These are phyloP conservation scores for Philereme transversata DNA, from an alignment of 2,888 invertebrate genomes.

Conservation along the genomic window DNA sequence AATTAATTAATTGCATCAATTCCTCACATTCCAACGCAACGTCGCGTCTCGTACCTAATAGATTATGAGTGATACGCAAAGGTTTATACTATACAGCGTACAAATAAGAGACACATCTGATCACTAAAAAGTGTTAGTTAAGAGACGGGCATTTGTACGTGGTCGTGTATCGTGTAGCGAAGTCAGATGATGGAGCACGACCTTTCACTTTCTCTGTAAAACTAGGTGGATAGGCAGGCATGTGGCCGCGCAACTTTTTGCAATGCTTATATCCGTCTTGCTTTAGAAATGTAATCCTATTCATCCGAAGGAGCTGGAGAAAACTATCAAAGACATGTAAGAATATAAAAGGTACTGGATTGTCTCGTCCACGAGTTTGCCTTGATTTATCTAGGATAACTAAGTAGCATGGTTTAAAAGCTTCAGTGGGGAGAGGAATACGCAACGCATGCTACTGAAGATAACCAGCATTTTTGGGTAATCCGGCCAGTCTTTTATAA, in stretches of 20 bases:
- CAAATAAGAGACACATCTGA: conserved; percentile 39
- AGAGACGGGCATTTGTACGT: conserved; percentile 37
- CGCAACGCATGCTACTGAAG: no score
- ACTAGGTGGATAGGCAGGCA: conserved; percentile 42
- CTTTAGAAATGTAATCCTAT: conserved; percentile 32
- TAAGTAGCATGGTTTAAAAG: not conserved
- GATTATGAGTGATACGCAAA: conserved; percentile 53
- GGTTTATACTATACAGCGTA: conserved; percentile 35
- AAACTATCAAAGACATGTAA: conserved; percentile 4
- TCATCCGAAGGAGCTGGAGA: conserved; percentile 10
- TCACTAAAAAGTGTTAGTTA: conserved; percentile 24
- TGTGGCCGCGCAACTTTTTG: conserved; percentile 50
- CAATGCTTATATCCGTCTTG: conserved; percentile 41
- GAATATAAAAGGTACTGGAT: not conserved
- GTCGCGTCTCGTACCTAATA: conserved; percentile 26
- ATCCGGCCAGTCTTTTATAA: no score
- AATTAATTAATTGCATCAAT: conserved; percentile 33
- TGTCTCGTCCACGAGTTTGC: not conserved
- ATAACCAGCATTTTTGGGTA: no score
- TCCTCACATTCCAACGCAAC: conserved; percentile 24
- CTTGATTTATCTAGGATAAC: conserved; percentile 1
- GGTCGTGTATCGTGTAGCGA: conserved; percentile 48
- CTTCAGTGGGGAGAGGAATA: no score
- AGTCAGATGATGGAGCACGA: conserved; percentile 53
- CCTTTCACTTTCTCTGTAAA: conserved; percentile 73